Conservation (phyloP, 2,113 vertebrate genomes). For the Formicarius rufipectus region DNA sequence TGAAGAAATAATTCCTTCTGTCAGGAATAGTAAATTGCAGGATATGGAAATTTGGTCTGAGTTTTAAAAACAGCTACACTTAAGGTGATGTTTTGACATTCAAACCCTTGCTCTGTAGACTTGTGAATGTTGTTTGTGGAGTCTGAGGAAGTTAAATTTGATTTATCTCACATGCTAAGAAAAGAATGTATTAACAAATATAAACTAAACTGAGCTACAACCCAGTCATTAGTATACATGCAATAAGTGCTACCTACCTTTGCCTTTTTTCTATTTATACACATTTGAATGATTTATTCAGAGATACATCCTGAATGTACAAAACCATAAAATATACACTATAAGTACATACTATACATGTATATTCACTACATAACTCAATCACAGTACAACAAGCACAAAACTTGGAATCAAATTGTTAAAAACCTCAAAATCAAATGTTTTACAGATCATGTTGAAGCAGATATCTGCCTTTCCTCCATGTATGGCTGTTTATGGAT, state of each 20-base stretch:
- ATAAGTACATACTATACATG: neutral
- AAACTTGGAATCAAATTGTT: neutral
- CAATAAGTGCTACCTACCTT: neutral
- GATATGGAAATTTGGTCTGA: neutral
- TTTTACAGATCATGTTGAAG: neutral
- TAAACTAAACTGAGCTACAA: neutral
- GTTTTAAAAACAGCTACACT: neutral
- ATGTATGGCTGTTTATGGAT: neutral
- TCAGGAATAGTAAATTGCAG: neutral
- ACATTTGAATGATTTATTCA: neutral
- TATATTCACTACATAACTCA: neutral
- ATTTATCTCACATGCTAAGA: neutral
- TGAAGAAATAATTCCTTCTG: neutral
- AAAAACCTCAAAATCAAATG: neutral
- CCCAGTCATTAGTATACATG: accelerated
- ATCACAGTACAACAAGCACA: neutral
- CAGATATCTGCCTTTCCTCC: neutral
- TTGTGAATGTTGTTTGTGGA: neutral
- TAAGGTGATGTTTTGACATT: neutral
- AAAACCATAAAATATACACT: neutral
- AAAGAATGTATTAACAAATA: neutral
- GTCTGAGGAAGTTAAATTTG: neutral
- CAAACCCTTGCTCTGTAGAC: neutral
- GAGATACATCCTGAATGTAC: neutral
- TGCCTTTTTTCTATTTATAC: neutral